Base-by-base conservation (phyloP, 1,140 invertebrate genomes). In the Drosophila parabipectinata region DNA sequence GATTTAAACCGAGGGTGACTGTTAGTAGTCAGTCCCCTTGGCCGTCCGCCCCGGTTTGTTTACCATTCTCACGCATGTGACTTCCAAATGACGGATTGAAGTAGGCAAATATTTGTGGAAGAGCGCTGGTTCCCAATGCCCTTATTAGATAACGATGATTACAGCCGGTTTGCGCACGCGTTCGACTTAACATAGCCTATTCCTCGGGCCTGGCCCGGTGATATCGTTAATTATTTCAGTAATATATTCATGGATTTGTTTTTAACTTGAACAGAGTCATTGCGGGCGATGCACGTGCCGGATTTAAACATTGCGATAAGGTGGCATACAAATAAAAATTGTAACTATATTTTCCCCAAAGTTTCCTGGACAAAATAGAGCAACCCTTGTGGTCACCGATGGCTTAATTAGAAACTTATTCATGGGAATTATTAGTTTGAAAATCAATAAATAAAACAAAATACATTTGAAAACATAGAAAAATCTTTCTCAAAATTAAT, bases 81-180 rank as follows among this genome's bases (percentile, higher is more conserved):
- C 90, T 91, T 91, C 84, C 81, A 90, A 91, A 91, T 91, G 90
- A 91, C 90, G 90, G 90, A 91, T 91, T 91, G 88, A 81, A 91
- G 81, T 90, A 82, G 80, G 81, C 79, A 90, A 91, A 91, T 91
- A 83, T 91, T 91, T 82, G 83, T 57, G 61, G 57, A 77, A 48
- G 68, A 77, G 72, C 77, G 76, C 72, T 73, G 82, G 72, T 85
- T 72, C 44, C 52, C 47, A 44, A 61, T 81, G 74, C 77, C 89
- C 89, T 90, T 90, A 77, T 87, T 90, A 89, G 89, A 91, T 90
- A 90, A 78, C 79, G 56, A 59, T 67, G 74, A 76, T 74, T 77
- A 62, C 32, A 28, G 59, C 57, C 44, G 18, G 64, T 57, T 12
- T 26, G 53, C 52, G 48, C 60, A 64, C 60, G 61, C 83, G 83